A percentile compares a stretch with the other conserved stretches of the same genome.
Evolutionary conservation across 2,113 vertebrate species (phyloP).

Genomic region (Forbesichthys papilliferus): DNA sequence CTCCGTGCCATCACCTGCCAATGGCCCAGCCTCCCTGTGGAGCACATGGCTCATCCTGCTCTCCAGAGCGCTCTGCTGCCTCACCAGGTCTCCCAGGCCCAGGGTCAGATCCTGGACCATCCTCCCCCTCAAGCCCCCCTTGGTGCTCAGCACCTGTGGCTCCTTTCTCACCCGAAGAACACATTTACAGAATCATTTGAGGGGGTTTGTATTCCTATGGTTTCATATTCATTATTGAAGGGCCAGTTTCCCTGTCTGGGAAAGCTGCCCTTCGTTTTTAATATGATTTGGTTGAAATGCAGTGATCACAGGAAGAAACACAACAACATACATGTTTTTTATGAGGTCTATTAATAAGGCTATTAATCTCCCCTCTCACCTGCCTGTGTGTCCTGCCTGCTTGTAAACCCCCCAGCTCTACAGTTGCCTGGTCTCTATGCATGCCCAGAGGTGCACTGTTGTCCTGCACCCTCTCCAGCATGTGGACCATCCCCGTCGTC

Average conservation of each 20-base stretch:
- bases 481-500: constrained; percentile 37
- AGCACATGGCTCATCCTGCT: constrained; percentile 31
- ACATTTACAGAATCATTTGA: neutral
- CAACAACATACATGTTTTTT: too few relatives aligned
- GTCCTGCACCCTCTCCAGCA: constrained; percentile 44
- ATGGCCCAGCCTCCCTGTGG: constrained; percentile 1
- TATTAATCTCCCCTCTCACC: constrained; percentile 34
- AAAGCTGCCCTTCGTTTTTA: too few relatives aligned
- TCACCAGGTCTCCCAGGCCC: constrained; percentile 24
- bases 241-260: too few relatives aligned
- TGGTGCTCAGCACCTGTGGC: constrained; percentile 44
- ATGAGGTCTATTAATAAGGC: neutral
- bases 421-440: constrained; percentile 15
- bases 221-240: too few relatives aligned
- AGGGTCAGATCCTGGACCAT: constrained; percentile 43
- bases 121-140: constrained; percentile 37
- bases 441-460: constrained; percentile 28
- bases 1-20: neutral
- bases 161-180: constrained; percentile 44
- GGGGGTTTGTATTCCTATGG: too few relatives aligned
- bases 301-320: neutral
- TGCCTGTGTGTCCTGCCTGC: constrained; percentile 37
- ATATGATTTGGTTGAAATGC: neutral
- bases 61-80: constrained; percentile 25
- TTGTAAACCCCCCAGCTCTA: constrained; percentile 25